Base-by-base conservation (phyloP, 2,113 vertebrate species). In the Pteropus alecto region DNA sequence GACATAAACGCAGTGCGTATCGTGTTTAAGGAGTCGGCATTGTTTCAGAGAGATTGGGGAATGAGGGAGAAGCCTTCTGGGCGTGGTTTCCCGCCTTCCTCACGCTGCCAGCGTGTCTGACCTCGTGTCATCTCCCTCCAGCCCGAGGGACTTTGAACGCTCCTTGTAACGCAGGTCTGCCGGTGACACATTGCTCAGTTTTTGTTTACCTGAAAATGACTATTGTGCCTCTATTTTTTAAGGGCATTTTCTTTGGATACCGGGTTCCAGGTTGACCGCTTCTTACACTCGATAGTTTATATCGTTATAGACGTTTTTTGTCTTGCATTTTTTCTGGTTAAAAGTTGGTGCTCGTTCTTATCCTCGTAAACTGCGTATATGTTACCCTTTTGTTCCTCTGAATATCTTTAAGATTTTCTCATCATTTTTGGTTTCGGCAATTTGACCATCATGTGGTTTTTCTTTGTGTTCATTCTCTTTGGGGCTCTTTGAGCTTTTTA, bases 1-100 rank as follows among this genome's bases (percentile, higher is more conserved):
- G 56, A 6, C 1, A 16, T 9, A 38, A 5, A 46, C 58, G 1
- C 38, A 22, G 28, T 3, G 1, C 13, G 56, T 9, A 0, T 35
- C 13, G 1, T 6, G 33, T 21, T 85, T 16, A 13, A 35, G 26
- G 30, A 22, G 68, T 51, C 30, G 9, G 0, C 56, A 46, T 46
- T 58, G 28, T 65, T 51, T 71, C 54, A 73, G 51, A 26, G 33
- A 73, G 48, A 30, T 5, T 28, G 51, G 74, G 46, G 33, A 24
- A n/a, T 5, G 14, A 67, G 43, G 41, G 9, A 15, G n/a, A 35
- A 30, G 5, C 10, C 22, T 15, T 11, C 58, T 71, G 1, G 61
- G 0, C 22, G n/a, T 35, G 46, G 1, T 7, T 38, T 43, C 15
- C 16, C 30, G n/a, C 26, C 3, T 13, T 38, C 46, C 7, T 26